phyloP scores from a whole-genome alignment of 2,113 vertebrate species.

The Vidua chalybeata region DNA sequence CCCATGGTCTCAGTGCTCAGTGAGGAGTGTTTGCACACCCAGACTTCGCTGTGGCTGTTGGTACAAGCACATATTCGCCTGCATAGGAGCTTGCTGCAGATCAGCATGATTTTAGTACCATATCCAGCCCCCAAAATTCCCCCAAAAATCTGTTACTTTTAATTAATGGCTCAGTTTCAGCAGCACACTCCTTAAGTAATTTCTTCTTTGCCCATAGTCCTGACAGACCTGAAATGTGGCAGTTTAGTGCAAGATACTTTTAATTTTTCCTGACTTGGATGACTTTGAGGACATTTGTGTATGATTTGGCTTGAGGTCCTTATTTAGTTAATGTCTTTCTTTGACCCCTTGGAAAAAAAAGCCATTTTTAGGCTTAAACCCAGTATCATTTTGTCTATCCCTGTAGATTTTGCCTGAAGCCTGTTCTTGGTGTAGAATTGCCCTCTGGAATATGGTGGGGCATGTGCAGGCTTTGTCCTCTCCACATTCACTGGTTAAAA shows the following conservation, averaged over 20 bases:
- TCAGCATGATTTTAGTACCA: neutral
- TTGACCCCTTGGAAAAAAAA: neutral
- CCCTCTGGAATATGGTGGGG: neutral
- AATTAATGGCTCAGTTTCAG: neutral
- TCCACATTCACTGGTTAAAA: neutral
- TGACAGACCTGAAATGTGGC: neutral
- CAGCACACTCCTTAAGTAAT: neutral
- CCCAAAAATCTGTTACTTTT: neutral
- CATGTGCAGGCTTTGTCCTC: neutral
- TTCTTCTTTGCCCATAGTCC: neutral
- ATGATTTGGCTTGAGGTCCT: neutral
- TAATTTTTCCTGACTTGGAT: neutral
- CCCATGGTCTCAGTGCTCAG: fast-evolving
- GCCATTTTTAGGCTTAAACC: neutral
- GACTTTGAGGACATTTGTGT: neutral
- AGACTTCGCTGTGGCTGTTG: neutral
- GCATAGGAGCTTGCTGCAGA: neutral
- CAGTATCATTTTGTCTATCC: neutral
- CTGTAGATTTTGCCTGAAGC: neutral
- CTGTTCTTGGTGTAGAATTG: neutral
- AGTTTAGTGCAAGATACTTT: neutral
- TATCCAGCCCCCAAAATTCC: neutral
- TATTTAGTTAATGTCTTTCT: neutral
- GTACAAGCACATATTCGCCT: neutral
- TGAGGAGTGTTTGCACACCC: neutral